A percentile compares a stretch with the other conserved stretches of the same genome.
Evolutionary conservation across 2,113 vertebrate genomes (phyloP).

Genomic region (Hippocampus comes): DNA sequence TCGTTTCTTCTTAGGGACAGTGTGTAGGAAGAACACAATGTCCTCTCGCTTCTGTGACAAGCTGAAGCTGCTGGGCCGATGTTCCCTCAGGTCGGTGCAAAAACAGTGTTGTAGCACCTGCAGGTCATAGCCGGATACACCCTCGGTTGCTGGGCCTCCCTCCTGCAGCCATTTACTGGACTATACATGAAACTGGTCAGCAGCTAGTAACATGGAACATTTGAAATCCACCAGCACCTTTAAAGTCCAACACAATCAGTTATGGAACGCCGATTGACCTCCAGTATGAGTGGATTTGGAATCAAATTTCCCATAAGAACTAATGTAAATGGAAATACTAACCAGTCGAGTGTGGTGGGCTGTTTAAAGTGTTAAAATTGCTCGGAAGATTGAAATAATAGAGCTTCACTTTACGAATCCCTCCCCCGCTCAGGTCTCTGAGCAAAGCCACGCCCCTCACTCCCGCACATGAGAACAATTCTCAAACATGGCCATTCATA

Average conservation of each 20-base stretch:
- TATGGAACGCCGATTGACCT: background rate
- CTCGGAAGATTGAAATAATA: too few species aligned
- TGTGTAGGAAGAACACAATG: slow-evolving; percentile 84
- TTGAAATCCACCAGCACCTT: background rate
- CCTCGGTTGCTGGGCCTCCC: background rate
- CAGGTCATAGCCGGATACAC: slow-evolving; percentile 24
- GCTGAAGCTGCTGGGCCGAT: slow-evolving; percentile 83
- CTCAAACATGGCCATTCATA: too few species aligned
- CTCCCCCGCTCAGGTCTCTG: too few species aligned
- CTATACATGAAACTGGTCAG: background rate
- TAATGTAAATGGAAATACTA: background rate
- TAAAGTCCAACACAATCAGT: background rate
- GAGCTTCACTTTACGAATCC: too few species aligned
- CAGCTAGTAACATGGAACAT: background rate
- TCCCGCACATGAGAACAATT: too few species aligned
- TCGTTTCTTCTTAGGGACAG: slow-evolving; percentile 55
- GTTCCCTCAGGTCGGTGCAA: slow-evolving; percentile 76
- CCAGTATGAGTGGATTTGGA: background rate
- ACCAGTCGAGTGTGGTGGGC: too few species aligned
- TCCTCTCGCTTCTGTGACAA: slow-evolving; percentile 85
- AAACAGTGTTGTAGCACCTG: slow-evolving; percentile 87
- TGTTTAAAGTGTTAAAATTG: too few species aligned
- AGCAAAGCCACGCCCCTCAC: too few species aligned
- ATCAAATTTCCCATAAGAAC: background rate
- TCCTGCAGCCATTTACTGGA: background rate